Conservation (phyloP, 2,113 vertebrate genomes). For the Leptocoma aspasia region DNA sequence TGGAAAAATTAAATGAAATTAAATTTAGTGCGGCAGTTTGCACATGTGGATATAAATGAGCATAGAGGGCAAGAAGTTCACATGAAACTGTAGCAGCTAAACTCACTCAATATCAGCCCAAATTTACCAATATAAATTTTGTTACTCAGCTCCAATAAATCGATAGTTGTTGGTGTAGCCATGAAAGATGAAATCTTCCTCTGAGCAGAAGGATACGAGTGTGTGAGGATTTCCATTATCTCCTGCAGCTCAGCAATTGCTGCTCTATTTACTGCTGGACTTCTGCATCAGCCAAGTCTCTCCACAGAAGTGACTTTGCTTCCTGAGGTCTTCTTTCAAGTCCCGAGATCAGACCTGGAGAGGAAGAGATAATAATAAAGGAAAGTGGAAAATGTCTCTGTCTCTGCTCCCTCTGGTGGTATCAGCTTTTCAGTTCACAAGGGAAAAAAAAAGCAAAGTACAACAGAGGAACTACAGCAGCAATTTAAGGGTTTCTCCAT, state of each 20-base stretch:
- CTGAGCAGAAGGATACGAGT: not conserved
- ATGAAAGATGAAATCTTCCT: not conserved
- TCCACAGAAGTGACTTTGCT: not conserved
- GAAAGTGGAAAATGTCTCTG: not conserved
- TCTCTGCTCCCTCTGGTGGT: not conserved
- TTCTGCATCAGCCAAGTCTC: not conserved
- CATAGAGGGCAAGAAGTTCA: not conserved
- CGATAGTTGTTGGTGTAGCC: not conserved
- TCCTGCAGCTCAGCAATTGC: not conserved
- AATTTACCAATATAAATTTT: not conserved
- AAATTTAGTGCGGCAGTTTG: not conserved
- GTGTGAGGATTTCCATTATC: not conserved
- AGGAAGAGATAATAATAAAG: not conserved
- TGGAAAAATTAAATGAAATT: slow-evolving; percentile 22
- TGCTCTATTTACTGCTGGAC: not conserved
- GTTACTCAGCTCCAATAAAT: not conserved
- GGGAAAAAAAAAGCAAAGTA: not conserved
- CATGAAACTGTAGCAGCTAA: not conserved
- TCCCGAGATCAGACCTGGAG: not conserved
- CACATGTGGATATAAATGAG: not conserved
- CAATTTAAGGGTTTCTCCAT: not conserved
- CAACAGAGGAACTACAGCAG: not conserved
- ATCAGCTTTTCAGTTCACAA: not conserved
- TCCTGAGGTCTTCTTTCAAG: not conserved
- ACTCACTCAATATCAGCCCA: not conserved